Conservation (phyloP, 2,797 vertebrate species). For the Kryptolebias ocellatus region DNA sequence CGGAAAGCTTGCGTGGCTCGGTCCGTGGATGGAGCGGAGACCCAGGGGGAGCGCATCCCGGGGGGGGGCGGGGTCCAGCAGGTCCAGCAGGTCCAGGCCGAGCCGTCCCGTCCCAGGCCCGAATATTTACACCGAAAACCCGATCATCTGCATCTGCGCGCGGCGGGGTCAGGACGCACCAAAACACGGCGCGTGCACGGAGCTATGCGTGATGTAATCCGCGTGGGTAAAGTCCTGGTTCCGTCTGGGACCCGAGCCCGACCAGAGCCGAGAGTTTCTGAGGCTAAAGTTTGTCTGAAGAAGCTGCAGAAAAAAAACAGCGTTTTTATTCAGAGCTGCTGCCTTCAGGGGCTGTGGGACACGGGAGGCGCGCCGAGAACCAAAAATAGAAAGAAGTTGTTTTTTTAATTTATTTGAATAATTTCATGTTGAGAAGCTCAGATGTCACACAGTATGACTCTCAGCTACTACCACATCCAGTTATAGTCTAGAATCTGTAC, state of each 20-base stretch:
- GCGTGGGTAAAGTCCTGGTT: accelerated
- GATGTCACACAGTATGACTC: no score
- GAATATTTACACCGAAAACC: slow-evolving; percentile 53
- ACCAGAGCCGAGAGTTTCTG: background rate
- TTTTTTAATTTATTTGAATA: no score
- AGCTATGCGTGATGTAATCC: background rate
- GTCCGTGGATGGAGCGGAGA: slow-evolving; percentile 16
- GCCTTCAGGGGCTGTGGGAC: no score
- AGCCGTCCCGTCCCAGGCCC: slow-evolving; percentile 55
- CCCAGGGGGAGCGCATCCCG: slow-evolving; percentile 44
- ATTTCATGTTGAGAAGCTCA: no score
- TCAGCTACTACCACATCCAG: no score
- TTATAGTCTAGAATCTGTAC: no score
- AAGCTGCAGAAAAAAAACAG: slow-evolving; percentile 18
- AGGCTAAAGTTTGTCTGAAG: slow-evolving; percentile 15
- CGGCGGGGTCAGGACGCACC: slow-evolving; percentile 31
- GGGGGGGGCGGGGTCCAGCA: background rate
- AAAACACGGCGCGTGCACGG: background rate
- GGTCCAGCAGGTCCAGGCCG: slow-evolving; percentile 23
- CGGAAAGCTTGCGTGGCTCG: slow-evolving; percentile 17
- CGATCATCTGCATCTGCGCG: slow-evolving; percentile 40
- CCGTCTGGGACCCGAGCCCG: no score
- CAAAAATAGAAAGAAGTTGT: no score
- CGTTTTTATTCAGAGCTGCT: background rate
- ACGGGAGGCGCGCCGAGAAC: no score